A percentile compares a stretch with the other conserved stretches of the same genome.
phyloP scores from a whole-genome alignment of 37 sponge, comb jelly and placozoan genomes.

The Diacarnus erythraeanus region DNA sequence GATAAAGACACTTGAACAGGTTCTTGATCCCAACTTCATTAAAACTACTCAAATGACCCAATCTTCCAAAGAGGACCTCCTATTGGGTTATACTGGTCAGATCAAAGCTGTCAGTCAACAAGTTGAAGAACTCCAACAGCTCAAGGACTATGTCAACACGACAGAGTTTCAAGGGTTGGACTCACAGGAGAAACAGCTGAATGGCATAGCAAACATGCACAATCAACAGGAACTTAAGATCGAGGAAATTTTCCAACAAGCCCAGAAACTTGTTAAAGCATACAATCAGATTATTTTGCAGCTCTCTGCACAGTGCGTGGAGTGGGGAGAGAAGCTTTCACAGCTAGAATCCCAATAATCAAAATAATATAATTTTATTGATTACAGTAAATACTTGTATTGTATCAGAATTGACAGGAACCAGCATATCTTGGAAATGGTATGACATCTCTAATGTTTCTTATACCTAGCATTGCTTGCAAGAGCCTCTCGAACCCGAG shows the following conservation, averaged over 20 bases:
- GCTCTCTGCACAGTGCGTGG: conserved; percentile 53
- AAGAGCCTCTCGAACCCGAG: conserved; percentile 90
- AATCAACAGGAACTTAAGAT: conserved; percentile 31
- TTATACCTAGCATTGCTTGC: conserved; percentile 70
- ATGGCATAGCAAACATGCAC: conserved; percentile 21
- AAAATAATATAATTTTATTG: not conserved
- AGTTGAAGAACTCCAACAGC: conserved; percentile 28
- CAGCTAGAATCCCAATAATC: not conserved
- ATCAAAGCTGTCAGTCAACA: conserved; percentile 8
- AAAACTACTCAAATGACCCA: not conserved
- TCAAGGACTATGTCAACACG: conserved; percentile 61
- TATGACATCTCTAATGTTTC: conserved; percentile 81
- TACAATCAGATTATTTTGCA: conserved; percentile 47
- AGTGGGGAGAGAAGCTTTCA: conserved; percentile 27
- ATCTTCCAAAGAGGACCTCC: conserved; percentile 42
- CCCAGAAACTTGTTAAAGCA: conserved; percentile 17
- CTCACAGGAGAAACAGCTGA: conserved; percentile 50
- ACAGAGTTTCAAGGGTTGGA: conserved; percentile 57
- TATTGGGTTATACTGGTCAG: conserved; percentile 31
- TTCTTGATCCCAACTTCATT: conserved; percentile 30
- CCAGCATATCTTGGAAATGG: conserved; percentile 84
- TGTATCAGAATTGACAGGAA: conserved; percentile 67
- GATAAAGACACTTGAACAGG: conserved; percentile 28
- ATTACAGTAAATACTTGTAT: not conserved
- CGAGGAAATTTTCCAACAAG: conserved; percentile 19